Evolutionary conservation across 2,113 vertebrate genomes (phyloP).

Genomic region (Crotalus tigris): DNA sequence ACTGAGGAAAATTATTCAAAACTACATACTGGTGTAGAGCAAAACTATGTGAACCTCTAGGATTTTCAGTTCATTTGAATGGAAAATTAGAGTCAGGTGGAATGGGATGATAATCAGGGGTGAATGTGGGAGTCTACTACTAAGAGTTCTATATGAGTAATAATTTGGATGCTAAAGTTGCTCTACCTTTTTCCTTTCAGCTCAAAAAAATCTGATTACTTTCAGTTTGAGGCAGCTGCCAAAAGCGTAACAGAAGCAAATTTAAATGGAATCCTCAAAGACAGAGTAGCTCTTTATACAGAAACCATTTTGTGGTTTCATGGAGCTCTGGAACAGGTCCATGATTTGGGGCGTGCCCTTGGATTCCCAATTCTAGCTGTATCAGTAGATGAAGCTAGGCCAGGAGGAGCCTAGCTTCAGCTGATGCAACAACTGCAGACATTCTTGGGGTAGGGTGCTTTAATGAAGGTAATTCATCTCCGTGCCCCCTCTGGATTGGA

Average conservation of each 20-base stretch:
- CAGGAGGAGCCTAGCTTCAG: background rate
- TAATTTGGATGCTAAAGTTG: background rate
- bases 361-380: background rate
- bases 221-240: background rate
- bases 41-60: background rate
- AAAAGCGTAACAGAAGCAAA: background rate
- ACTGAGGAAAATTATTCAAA: background rate
- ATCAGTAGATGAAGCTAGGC: background rate
- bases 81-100: background rate
- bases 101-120: background rate
- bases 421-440: background rate
- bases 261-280: background rate
- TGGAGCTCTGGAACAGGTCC: background rate
- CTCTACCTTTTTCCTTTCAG: background rate
- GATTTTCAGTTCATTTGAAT: background rate
- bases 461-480: background rate
- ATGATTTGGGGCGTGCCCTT: background rate
- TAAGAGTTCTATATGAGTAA: background rate
- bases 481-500: background rate
- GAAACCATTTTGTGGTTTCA: background rate
- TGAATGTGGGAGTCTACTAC: background rate
- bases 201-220: background rate
- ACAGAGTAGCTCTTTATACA: background rate
- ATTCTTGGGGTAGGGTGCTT: background rate
- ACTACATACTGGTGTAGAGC: background rate